Conservation (phyloP, 2,888 invertebrate species). For the Polydrusus tereticollis region DNA sequence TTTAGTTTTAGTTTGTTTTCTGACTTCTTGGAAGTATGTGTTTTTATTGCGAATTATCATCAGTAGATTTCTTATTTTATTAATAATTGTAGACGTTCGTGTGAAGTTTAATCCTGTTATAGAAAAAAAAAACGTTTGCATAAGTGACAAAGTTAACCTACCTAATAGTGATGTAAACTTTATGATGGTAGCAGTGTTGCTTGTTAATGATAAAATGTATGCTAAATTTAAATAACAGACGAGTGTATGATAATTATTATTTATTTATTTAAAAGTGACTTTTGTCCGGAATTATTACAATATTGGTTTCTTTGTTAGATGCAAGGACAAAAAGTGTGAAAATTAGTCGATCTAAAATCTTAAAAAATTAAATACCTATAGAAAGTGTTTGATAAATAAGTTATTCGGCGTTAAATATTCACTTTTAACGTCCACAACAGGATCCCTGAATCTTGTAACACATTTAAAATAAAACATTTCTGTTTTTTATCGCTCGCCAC, state of each 20-base stretch:
- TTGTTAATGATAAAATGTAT: conserved; percentile 39
- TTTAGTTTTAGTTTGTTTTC: conserved; percentile 24
- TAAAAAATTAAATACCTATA: conserved; percentile 31
- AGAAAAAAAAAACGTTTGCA: not conserved
- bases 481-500: conserved; percentile 54
- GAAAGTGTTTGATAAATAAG: conserved; percentile 45
- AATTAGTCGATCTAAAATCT: not conserved
- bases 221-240: conserved; percentile 33
- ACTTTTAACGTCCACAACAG: not conserved
- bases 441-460: conserved; percentile 17
- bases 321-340: not conserved
- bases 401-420: conserved; percentile 12
- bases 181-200: conserved; percentile 30
- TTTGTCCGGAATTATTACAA: not conserved
- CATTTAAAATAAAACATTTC: conserved; percentile 51
- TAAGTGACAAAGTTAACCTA: conserved; percentile 12
- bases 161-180: conserved; percentile 35
- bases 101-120: not conserved
- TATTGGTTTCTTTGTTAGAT: conserved; percentile 8
- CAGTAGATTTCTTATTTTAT: not conserved
- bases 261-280: conserved; percentile 23
- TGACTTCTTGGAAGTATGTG: conserved; percentile 15
- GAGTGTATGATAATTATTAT: conserved; percentile 24
- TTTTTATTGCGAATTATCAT: conserved; percentile 8
- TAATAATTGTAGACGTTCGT: not conserved